Conservation (phyloP, 2,797 vertebrate genomes). For the Phyllotis vaccarum region DNA sequence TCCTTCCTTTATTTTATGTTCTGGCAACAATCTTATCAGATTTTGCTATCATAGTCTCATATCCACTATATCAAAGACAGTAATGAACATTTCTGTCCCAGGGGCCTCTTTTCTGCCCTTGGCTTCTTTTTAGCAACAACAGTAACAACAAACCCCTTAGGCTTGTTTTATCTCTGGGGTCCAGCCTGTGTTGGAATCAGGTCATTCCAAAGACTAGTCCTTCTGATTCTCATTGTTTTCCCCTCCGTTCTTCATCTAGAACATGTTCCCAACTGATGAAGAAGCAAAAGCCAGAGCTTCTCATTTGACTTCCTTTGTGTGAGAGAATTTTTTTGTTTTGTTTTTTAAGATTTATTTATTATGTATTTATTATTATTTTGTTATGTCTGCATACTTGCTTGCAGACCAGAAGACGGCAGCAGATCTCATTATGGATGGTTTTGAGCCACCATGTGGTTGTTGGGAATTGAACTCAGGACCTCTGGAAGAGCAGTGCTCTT, state of each 20-base stretch:
- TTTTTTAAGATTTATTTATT: no score
- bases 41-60: neutral
- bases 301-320: neutral
- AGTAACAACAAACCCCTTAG: neutral
- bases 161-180: neutral
- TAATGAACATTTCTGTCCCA: neutral
- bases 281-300: neutral
- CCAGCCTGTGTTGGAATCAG: neutral
- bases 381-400: no score
- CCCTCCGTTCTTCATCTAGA: neutral
- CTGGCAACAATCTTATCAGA: neutral
- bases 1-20: neutral
- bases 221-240: neutral
- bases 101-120: neutral
- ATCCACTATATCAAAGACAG: neutral
- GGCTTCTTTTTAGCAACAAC: neutral
- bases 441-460: no score
- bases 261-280: neutral
- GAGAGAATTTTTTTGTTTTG: slow-evolving; percentile 26
- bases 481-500: no score
- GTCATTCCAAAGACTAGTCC: neutral
- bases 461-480: no score
- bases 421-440: no score
- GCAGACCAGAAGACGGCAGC: no score
- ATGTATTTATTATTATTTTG: no score